Conservation (phyloP, 2,888 invertebrate species). For the Tinea pellionella region DNA sequence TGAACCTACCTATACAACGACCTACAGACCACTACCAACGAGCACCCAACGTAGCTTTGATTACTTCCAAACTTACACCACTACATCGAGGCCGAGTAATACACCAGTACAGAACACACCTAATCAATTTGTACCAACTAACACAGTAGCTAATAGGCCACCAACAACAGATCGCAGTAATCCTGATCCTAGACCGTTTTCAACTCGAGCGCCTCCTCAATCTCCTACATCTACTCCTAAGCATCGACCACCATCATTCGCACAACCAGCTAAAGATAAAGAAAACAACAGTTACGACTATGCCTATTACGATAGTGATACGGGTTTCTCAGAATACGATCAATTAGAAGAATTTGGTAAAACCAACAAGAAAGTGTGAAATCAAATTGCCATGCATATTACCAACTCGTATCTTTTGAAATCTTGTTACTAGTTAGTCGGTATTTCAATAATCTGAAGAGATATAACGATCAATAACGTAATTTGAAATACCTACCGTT, state of each 20-base stretch:
- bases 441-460: background rate
- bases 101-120: slow-evolving; percentile 20
- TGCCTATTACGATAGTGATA: slow-evolving; percentile 83
- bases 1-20: slow-evolving; percentile 41
- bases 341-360: slow-evolving; percentile 74
- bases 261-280: slow-evolving; percentile 65
- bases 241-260: slow-evolving; percentile 35
- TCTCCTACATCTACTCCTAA: slow-evolving; percentile 16
- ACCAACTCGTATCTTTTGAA: background rate
- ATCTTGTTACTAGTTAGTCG: background rate
- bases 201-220: slow-evolving; percentile 15
- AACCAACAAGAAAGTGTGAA: slow-evolving; percentile 55
- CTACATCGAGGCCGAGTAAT: slow-evolving; percentile 45
- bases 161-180: slow-evolving; percentile 27
- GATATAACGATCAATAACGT: background rate
- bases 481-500: background rate
- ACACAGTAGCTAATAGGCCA: slow-evolving; percentile 16
- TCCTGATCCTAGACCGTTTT: slow-evolving; percentile 23
- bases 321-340: slow-evolving; percentile 69
- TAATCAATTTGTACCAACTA: slow-evolving; percentile 20
- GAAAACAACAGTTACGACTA: slow-evolving; percentile 84
- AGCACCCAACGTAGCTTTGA: slow-evolving; percentile 49
- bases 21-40: slow-evolving; percentile 34
- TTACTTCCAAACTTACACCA: slow-evolving; percentile 51
- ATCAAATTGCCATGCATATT: slow-evolving; percentile 22